A percentile compares a stretch with the other conserved stretches of the same genome.
Evolutionary conservation across 2,113 vertebrate genomes (phyloP).

Genomic region (Anolis sagrei): DNA sequence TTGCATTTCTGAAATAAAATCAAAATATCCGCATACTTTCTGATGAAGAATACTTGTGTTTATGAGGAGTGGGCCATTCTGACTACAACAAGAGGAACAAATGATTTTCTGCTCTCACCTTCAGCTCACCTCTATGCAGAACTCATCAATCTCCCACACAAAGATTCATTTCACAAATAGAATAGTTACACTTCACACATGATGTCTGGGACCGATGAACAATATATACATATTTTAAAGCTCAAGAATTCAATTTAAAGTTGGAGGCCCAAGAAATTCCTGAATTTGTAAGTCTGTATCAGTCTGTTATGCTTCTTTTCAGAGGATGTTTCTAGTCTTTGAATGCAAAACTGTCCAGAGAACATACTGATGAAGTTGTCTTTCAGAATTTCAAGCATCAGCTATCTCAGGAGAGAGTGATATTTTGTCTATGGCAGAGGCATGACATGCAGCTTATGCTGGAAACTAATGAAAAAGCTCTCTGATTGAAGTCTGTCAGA

Average conservation of each 20-base stretch:
- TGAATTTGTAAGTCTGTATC: constrained; percentile 3
- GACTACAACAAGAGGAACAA: constrained; percentile 33
- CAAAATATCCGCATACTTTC: constrained; percentile 58
- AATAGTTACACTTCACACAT: constrained; percentile 14
- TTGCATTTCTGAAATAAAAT: constrained; percentile 61
- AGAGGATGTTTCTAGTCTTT: not conserved
- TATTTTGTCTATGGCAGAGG: not conserved
- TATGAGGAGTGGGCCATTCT: constrained; percentile 61
- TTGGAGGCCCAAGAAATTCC: constrained; percentile 18
- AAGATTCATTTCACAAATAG: constrained; percentile 60
- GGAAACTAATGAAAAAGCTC: not conserved
- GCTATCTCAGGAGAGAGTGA: not conserved
- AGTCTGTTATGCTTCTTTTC: constrained; percentile 9
- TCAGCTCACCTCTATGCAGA: constrained; percentile 76
- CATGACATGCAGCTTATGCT: constrained; percentile 14
- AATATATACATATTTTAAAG: constrained; percentile 3
- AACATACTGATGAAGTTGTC: constrained; percentile 13
- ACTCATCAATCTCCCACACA: constrained; percentile 67
- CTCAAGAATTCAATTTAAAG: constrained; percentile 37
- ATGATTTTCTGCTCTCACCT: constrained; percentile 54
- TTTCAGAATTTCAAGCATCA: constrained; percentile 26
- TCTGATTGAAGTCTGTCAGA: constrained; percentile 3
- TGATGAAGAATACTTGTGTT: constrained; percentile 61
- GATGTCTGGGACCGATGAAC: constrained; percentile 12
- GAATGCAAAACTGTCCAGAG: not conserved